Evolutionary conservation across 2,888 invertebrate genomes (phyloP), one percentile per base, ranked within the genome.

Genomic region (Sceliomorpha sp.): DNA sequence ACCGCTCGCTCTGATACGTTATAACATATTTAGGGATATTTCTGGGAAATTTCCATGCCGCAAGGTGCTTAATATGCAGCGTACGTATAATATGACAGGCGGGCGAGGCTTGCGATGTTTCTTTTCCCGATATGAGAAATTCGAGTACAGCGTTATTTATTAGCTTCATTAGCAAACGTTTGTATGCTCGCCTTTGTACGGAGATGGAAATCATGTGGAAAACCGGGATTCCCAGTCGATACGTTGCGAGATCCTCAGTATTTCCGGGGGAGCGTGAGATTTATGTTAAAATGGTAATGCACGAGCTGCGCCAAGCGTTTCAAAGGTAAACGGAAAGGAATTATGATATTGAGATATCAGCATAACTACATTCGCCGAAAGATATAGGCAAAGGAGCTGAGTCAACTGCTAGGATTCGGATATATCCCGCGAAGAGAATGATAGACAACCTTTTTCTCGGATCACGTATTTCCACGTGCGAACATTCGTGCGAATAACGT

Each of bases 131-230:
- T 20, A 20, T 20, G 3, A 20, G 20, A 20, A 20, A 20, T 20
- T 20, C 20, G 20, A 20, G 20, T 5, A 20, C 5, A 20, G 5
- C 5, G 20, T 20, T 20, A 20, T 20, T 20, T 20, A 20, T 2
- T 20, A 20, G 53, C 53, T 53, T 53, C 40, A 34, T 53, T 53
- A 53, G 42, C 39, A 53, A 53, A 34, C 42, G 42, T 53, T 34
- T 34, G 53, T 53, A 42, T 53, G 53, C 53, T 20, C 34, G 34
- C 8, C 26, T 17, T 10, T 24, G 3, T 14, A 20, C 14, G 7
- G 8, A 26, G 42, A 34, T 20, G 53, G 53, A 53, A 42, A 53
- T 53, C 40, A 32, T 34, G 14, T 53, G 34, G 53, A 53, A 53
- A 53, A 53, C 24, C 34, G 53, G 20, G 53, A 34, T 53, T 42